These are phyloP conservation scores for Drosophila subpulchrella DNA, from an alignment of 1,140 invertebrate genomes.

Conservation along the genomic window DNA sequence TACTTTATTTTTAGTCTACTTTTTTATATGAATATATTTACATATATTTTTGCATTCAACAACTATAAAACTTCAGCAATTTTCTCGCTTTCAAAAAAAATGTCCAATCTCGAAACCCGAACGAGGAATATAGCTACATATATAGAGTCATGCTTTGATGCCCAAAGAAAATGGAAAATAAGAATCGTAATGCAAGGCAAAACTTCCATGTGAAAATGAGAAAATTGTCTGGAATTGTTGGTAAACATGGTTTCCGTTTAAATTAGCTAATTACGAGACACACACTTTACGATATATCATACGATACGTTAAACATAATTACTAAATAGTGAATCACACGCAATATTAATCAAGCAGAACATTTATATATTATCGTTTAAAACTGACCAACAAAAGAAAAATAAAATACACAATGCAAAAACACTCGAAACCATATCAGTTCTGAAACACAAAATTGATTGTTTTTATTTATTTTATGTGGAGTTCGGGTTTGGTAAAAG, in stretches of 20 bases:
- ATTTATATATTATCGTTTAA: slow-evolving; percentile 70
- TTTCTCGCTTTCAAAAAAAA: slow-evolving; percentile 59
- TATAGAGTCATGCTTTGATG: slow-evolving; percentile 77
- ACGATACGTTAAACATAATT: slow-evolving; percentile 60
- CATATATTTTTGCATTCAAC: slow-evolving; percentile 58
- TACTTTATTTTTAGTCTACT: slow-evolving; percentile 74
- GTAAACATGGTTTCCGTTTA: slow-evolving; percentile 52
- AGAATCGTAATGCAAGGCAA: slow-evolving; percentile 30
- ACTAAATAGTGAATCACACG: slow-evolving; percentile 76
- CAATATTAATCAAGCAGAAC: slow-evolving; percentile 73
- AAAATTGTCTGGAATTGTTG: slow-evolving; percentile 54
- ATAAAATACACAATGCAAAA: slow-evolving; percentile 24
- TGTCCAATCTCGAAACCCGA: slow-evolving; percentile 47
- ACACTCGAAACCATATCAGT: slow-evolving; percentile 36
- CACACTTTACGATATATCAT: slow-evolving; percentile 18
- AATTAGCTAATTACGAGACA: slow-evolving; percentile 46
- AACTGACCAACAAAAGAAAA: slow-evolving; percentile 53
- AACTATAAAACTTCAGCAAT: slow-evolving; percentile 47
- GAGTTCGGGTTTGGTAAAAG: neutral
- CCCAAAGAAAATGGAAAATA: slow-evolving; percentile 72
- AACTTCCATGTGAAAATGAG: slow-evolving; percentile 42
- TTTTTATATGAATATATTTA: slow-evolving; percentile 54
- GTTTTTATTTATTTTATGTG: slow-evolving; percentile 18
- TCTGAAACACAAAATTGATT: slow-evolving; percentile 53
- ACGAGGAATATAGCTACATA: slow-evolving; percentile 36